Percentiles rank a stretch among this genome's conserved stretches.
Evolutionary conservation across 2,797 vertebrate species (phyloP).

Genomic region (Onychomys arenicola): DNA sequence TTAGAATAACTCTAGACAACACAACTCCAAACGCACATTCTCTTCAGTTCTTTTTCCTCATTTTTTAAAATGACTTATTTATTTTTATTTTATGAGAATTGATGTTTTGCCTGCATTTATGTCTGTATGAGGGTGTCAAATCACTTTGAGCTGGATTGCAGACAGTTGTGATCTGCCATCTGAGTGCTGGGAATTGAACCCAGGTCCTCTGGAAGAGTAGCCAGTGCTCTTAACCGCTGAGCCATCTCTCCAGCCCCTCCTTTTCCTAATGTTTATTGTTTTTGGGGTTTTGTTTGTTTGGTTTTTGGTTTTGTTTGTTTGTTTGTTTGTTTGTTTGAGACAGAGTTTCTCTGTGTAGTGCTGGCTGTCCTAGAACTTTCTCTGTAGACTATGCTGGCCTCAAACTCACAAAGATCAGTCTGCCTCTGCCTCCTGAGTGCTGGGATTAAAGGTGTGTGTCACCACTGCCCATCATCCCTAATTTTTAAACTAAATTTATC

Average conservation of each 20-base stretch:
- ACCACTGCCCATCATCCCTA: background rate
- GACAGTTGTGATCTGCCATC: background rate
- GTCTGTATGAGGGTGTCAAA: background rate
- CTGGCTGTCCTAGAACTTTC: background rate
- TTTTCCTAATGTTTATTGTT: background rate
- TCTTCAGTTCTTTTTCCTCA: background rate
- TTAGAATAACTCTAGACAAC: background rate
- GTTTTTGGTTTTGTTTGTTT: no score
- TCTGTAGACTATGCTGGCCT: background rate
- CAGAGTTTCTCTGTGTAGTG: background rate
- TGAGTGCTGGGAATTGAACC: background rate
- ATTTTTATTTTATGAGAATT: background rate
- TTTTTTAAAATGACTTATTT: background rate
- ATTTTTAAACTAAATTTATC: background rate
- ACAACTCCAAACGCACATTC: background rate
- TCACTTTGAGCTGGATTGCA: background rate
- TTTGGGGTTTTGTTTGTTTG: background rate
- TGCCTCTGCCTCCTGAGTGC: background rate
- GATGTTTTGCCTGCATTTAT: background rate
- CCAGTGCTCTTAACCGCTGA: background rate
- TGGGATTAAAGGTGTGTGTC: background rate
- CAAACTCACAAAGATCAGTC: background rate
- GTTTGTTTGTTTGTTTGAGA: background rate
- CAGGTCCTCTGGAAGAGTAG: background rate
- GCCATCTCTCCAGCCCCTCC: background rate